Conservation (phyloP, 2,113 vertebrate species). For the Scartelaos histophorus region DNA sequence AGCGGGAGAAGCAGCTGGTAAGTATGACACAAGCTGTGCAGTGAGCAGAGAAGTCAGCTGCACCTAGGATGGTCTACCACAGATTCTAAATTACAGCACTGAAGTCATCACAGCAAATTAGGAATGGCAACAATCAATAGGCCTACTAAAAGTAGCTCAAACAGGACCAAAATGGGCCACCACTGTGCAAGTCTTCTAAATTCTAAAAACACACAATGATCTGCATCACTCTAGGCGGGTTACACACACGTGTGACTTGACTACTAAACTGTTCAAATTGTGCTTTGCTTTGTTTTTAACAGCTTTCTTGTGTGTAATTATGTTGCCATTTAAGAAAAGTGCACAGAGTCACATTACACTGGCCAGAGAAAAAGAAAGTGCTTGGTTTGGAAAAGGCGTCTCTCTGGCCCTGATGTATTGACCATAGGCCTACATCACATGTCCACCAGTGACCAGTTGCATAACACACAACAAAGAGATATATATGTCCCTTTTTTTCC, state of each 20-base stretch:
- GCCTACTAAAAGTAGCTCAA: not conserved
- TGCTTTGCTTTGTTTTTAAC: constrained; percentile 46
- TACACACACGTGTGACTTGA: constrained; percentile 7
- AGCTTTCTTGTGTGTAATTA: constrained; percentile 72
- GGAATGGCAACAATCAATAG: not conserved
- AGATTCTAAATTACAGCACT: not conserved
- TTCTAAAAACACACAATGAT: not conserved
- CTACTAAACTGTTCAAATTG: constrained; percentile 46
- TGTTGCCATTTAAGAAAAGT: constrained; percentile 60
- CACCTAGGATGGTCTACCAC: not conserved
- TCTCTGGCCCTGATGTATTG: constrained; percentile 44
- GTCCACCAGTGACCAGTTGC: constrained; percentile 46
- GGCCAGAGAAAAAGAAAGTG: constrained; percentile 49
- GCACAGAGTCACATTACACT: constrained; percentile 60
- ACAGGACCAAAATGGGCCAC: not conserved
- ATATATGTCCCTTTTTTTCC: constrained; percentile 31
- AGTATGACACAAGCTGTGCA: constrained; percentile 17
- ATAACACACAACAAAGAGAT: constrained; percentile 47
- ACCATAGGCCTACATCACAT: constrained; percentile 47
- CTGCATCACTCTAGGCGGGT: not conserved
- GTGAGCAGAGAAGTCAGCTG: not conserved
- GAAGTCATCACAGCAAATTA: not conserved
- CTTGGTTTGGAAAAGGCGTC: constrained; percentile 44
- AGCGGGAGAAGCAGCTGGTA: constrained; percentile 78
- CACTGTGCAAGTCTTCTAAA: not conserved